phyloP scores from a whole-genome alignment of 2,113 vertebrate species.

The Mesocricetus auratus region DNA sequence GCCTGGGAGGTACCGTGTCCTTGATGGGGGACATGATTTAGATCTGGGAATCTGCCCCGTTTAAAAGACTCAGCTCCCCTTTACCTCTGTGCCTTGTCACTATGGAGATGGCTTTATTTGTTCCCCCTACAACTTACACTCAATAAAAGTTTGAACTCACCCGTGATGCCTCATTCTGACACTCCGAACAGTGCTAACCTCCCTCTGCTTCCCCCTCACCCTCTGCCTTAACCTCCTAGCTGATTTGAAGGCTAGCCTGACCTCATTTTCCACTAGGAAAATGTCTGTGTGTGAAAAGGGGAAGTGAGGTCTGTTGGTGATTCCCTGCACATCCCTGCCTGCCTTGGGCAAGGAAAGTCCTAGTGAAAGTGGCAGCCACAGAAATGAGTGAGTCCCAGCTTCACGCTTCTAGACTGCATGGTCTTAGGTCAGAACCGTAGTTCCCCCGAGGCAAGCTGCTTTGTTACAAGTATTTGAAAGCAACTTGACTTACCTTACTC shows the following conservation, averaged over 20 bases:
- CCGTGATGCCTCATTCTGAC: too few relatives aligned
- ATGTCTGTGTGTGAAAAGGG: neutral
- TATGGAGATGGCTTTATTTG: neutral
- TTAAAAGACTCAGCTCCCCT: neutral
- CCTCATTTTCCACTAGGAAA: neutral
- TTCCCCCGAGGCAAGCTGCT: slow-evolving; percentile 34
- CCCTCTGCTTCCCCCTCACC: neutral
- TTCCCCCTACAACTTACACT: neutral
- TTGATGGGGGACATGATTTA: neutral
- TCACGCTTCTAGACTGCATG: neutral
- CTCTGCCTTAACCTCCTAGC: neutral
- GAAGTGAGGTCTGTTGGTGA: neutral
- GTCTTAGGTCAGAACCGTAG: neutral
- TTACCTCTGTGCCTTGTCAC: neutral
- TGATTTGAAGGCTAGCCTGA: neutral
- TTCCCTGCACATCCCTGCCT: neutral
- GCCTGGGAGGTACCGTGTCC: neutral
- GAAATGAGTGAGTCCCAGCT: neutral
- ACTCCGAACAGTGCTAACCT: neutral
- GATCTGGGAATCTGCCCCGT: neutral
- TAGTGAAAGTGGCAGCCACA: neutral
- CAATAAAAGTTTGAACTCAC: neutral
- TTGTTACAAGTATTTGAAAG: neutral
- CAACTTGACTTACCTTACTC: neutral
- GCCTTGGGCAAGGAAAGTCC: neutral